Evolutionary conservation across 2,113 vertebrate genomes (phyloP).

Genomic region (Ochotona curzoniae): DNA sequence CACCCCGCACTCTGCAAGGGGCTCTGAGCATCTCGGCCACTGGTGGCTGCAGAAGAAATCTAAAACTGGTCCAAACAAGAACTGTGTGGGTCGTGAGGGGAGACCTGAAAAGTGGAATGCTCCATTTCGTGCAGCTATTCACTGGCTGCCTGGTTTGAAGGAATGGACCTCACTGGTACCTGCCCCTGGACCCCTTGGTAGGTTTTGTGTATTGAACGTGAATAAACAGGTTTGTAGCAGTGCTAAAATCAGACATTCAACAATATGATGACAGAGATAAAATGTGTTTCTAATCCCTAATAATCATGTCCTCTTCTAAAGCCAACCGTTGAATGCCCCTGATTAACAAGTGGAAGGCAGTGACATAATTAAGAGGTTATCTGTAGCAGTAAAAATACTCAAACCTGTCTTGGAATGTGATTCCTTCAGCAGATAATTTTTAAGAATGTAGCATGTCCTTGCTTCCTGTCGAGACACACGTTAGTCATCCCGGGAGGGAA

Average conservation of each 20-base stretch:
- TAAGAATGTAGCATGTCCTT: slow-evolving; percentile 84
- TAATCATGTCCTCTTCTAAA: slow-evolving; percentile 77
- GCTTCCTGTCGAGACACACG: slow-evolving; percentile 77
- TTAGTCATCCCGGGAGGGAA: slow-evolving; percentile 79
- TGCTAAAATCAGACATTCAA: slow-evolving; percentile 76
- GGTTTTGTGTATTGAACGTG: slow-evolving; percentile 80
- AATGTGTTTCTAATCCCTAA: slow-evolving; percentile 84
- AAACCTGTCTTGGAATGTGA: slow-evolving; percentile 86
- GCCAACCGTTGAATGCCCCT: slow-evolving; percentile 82
- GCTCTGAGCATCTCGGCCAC: neutral
- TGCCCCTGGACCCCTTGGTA: slow-evolving; percentile 70
- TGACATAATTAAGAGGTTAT: slow-evolving; percentile 87
- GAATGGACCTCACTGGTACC: slow-evolving; percentile 77
- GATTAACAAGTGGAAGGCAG: slow-evolving; percentile 85
- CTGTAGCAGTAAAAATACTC: slow-evolving; percentile 81
- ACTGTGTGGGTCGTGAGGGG: neutral
- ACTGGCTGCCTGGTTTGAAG: slow-evolving; percentile 64
- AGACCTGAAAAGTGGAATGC: slow-evolving; percentile 49
- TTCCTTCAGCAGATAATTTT: slow-evolving; percentile 86
- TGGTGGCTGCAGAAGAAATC: slow-evolving; percentile 58
- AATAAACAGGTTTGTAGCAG: slow-evolving; percentile 81
- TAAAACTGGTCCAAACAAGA: slow-evolving; percentile 38
- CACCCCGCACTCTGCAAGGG: slow-evolving; percentile 68
- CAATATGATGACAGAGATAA: slow-evolving; percentile 74
- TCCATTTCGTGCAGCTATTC: slow-evolving; percentile 43